Base-by-base conservation (phyloP, 2,113 vertebrate species). In the Chaetodon trifascialis region DNA sequence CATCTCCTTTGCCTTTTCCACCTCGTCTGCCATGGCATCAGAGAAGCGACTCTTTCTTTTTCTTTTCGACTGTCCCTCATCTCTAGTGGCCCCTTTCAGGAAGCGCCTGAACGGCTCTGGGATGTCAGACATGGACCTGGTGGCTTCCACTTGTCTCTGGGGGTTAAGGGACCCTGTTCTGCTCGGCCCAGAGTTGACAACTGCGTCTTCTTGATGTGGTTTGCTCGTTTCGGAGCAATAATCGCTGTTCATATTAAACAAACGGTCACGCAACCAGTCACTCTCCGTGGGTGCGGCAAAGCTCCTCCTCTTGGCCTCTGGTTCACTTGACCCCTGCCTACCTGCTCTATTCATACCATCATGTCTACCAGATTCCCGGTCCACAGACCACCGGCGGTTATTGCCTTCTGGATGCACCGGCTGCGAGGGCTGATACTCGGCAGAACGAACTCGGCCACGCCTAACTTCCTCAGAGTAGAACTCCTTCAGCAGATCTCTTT, bases 11-110 rank as follows among this genome's bases (percentile, higher is more conserved):
- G 89, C 82, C 8, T 51, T 64, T 59, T 87, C 75, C 30, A 93
- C 44, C 55, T 95, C 95, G 47, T 94, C 88, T 36, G 81, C 80
- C 5, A 92, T 90, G 54, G 93, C 93, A 76, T 95, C 94, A 34
- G 94, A 92, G 59, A 95, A 95, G 71, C 94, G 91, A 21, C 92
- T 94, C 82, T 93, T 94, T 79, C 87, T 92, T 88, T 91, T 93
- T 67, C 87, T 89, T 82, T 89, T 94, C 4, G 55, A 44, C 0
- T 55, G 23, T 16, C 7, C 52, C 0, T 78, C 80, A 19, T 89
- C 42, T 19, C 58, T 69, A 2, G n/a, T 1, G 0, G 76, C 4
- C 1, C 92, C 90, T 40, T 74, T 66, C 52, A 92, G 80, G 60
- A 94, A 94, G 40, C 90, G 92, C 58, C 67, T 91, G 72, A 95